These are phyloP conservation scores for Chouioia cunea DNA, from an alignment of 2,888 invertebrate genomes.

Conservation along the genomic window DNA sequence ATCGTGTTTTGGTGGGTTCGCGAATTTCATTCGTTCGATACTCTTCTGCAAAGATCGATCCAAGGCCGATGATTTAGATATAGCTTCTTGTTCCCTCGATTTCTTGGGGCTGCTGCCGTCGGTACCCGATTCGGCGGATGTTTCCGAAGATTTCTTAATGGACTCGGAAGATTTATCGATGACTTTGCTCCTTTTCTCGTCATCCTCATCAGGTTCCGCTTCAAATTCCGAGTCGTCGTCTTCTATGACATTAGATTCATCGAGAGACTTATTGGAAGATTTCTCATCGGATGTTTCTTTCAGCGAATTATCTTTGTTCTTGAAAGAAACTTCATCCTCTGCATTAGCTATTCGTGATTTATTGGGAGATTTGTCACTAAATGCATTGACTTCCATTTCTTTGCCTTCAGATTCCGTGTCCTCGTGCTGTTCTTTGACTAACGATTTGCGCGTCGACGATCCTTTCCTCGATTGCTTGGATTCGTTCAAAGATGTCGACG, in stretches of 20 bases:
- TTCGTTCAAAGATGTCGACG: slow-evolving; percentile 5
- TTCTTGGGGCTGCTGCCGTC: not conserved
- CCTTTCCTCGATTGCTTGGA: slow-evolving; percentile 23
- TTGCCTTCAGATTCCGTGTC: slow-evolving; percentile 19
- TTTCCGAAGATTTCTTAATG: not conserved
- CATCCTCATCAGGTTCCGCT: not conserved
- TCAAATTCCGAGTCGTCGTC: slow-evolving; percentile 26
- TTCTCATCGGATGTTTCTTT: slow-evolving; percentile 4
- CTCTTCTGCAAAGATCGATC: slow-evolving; percentile 30
- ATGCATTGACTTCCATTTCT: slow-evolving; percentile 23
- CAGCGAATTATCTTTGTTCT: slow-evolving; percentile 16
- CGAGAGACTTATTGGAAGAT: slow-evolving; percentile 16
- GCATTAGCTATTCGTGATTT: slow-evolving; percentile 8
- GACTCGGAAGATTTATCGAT: slow-evolving; percentile 3
- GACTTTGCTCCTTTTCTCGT: not conserved
- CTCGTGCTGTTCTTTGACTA: not conserved
- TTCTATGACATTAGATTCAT: not conserved
- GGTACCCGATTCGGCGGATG: not conserved
- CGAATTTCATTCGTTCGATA: slow-evolving; percentile 20
- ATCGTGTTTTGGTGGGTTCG: slow-evolving; percentile 37
- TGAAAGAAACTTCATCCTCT: not conserved
- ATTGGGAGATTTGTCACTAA: slow-evolving; percentile 14
- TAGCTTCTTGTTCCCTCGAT: not conserved
- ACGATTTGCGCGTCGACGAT: not conserved
- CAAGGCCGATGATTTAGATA: not conserved